Base-by-base conservation (phyloP, 2,888 invertebrate genomes). In the Drosophila flavopinicola region DNA sequence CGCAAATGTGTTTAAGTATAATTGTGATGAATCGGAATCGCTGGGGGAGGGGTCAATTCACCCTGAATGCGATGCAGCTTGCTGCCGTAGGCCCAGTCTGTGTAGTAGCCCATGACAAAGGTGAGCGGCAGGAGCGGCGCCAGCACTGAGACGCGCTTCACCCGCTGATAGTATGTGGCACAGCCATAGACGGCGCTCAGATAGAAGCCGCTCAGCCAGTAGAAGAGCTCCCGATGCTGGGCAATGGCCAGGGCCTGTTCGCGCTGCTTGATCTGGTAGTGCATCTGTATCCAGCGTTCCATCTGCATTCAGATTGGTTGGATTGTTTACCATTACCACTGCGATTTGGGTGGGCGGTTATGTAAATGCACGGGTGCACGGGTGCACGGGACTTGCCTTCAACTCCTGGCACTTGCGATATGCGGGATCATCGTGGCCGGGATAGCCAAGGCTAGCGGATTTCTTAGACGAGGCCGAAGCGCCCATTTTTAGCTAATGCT, bases 261-360 rank as follows among this genome's bases (percentile, higher is more conserved):
- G 63, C 95, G 92, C 88, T 96, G 95, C 85, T 95, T 93, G 92
- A 96, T 94, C 90, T 95, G 95, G 90, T 95, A 94, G 89, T 94
- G 95, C 92, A 96, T 93, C 88, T 96, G 95, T 71, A 96, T 94
- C 92, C 96, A 95, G 61, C 96, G 92, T 87, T 96, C 96, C 92
- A 95, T 93, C 96, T 94, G 70, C 3, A 3, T 13, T 17, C 7
- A 20, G 7, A 10, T 25, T 20, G 6, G 29, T 7, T 38, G 7
- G 1, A n/a, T 38, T 32, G 17, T 15, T 48, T 17, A 11, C 1
- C 11, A 15, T 20, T 42, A 10, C 6, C 10, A 17, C 7, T 15
- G 15, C 17, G 44, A 17, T 20, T 20, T 9, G 6, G 20, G 7
- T 9, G 9, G 9, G 9, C 2, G 13, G 25, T 42, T 64, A 60